Conservation (phyloP, 2,797 vertebrate genomes). For the Spinibarbus caldwelli region DNA sequence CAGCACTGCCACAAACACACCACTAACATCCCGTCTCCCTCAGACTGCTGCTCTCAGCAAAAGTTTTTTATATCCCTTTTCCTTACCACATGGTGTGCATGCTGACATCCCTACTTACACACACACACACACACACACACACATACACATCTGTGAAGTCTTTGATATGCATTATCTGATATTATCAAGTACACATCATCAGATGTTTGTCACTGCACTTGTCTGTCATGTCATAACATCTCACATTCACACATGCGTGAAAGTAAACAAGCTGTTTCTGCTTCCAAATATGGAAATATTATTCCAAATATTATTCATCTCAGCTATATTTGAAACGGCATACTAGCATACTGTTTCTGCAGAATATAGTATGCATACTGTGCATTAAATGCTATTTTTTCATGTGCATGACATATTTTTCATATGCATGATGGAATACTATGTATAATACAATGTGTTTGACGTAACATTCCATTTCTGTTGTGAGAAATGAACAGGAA, state of each 20-base stretch:
- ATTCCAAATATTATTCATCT: neutral
- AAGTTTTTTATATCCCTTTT: conserved; percentile 27
- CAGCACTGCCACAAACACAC: conserved; percentile 1
- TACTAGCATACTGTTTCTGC: neutral
- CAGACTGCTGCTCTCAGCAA: conserved; percentile 30
- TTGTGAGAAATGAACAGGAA: neutral
- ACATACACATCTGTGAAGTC: neutral
- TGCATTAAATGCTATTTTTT: neutral
- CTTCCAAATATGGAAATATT: neutral
- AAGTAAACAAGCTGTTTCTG: conserved; percentile 5
- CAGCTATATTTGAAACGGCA: neutral
- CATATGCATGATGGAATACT: neutral
- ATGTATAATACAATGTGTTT: neutral
- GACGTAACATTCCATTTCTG: neutral
- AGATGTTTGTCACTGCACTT: conserved; percentile 26
- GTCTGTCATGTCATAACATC: conserved; percentile 27
- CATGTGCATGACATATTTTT: neutral
- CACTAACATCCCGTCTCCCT: neutral
- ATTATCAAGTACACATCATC: conserved; percentile 16
- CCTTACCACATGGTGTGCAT: conserved; percentile 21
- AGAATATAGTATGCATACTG: neutral
- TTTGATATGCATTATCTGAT: neutral
- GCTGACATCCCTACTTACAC: conserved; percentile 13
- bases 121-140: neutral
- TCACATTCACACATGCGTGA: conserved; percentile 5